Conservation (phyloP, 2,113 vertebrate species). For the Suricata suricatta region DNA sequence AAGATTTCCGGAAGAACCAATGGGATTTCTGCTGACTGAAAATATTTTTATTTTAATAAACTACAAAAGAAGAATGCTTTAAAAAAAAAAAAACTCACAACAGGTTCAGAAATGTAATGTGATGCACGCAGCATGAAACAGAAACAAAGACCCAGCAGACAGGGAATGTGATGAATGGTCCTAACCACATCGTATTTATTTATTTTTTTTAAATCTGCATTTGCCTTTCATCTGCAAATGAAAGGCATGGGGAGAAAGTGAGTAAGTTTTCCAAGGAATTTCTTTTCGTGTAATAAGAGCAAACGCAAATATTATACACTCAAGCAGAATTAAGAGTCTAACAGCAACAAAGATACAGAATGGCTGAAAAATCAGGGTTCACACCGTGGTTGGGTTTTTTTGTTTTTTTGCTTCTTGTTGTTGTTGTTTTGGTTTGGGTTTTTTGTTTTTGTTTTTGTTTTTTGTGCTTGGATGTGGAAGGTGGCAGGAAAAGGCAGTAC, state of each 20-base stretch:
- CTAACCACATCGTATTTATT: slow-evolving; percentile 80
- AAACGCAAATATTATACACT: slow-evolving; percentile 74
- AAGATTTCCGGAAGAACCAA: slow-evolving; percentile 43
- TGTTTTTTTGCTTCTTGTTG: no score
- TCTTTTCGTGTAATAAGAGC: slow-evolving; percentile 65
- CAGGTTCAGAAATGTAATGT: slow-evolving; percentile 79
- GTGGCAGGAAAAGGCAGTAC: neutral
- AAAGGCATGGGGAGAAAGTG: slow-evolving; percentile 70
- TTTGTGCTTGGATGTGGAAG: neutral
- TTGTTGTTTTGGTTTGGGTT: no score
- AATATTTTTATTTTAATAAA: slow-evolving; percentile 83
- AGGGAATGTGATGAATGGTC: slow-evolving; percentile 78
- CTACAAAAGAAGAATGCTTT: slow-evolving; percentile 71
- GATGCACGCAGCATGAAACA: slow-evolving; percentile 78
- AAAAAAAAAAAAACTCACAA: slow-evolving; percentile 59
- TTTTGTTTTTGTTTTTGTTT: neutral
- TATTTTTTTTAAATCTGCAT: slow-evolving; percentile 80
- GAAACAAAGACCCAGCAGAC: slow-evolving; percentile 82
- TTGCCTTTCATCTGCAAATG: slow-evolving; percentile 75
- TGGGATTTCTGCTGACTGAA: slow-evolving; percentile 65
- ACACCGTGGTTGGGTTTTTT: neutral
- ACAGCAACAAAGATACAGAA: slow-evolving; percentile 71
- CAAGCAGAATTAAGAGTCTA: slow-evolving; percentile 75
- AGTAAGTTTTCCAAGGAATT: slow-evolving; percentile 78
- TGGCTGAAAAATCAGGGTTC: slow-evolving; percentile 58